Conservation (phyloP, 2,113 vertebrate genomes). For the Notarius quadriscutis region DNA sequence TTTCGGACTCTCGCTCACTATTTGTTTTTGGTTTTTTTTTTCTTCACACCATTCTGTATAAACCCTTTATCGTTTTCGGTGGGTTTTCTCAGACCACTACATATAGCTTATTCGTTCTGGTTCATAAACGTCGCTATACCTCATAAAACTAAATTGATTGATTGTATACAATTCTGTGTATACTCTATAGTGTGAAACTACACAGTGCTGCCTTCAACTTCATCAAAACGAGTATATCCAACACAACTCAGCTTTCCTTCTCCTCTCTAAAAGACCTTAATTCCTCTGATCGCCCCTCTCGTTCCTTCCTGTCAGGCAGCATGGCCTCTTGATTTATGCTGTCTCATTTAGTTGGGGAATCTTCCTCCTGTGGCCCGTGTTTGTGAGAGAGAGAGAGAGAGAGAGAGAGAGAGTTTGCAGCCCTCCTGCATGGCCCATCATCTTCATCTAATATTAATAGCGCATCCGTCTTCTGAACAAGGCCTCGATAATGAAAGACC, state of each 20-base stretch:
- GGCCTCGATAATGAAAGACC: constrained; percentile 70
- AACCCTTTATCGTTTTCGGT: too few relatives aligned
- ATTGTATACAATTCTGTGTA: not conserved
- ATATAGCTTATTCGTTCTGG: not conserved
- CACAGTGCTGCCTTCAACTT: not conserved
- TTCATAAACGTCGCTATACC: not conserved
- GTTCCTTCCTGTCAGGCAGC: constrained; percentile 11
- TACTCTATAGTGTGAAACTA: not conserved
- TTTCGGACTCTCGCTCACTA: too few relatives aligned
- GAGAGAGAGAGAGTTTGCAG: constrained; percentile 54
- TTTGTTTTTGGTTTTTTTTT: too few relatives aligned
- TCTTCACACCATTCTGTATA: too few relatives aligned
- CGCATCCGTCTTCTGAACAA: constrained; percentile 65
- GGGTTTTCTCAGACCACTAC: not conserved
- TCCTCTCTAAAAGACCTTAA: constrained; percentile 40
- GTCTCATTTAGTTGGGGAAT: constrained; percentile 57
- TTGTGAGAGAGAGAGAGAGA: not conserved
- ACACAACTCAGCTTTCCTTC: not conserved
- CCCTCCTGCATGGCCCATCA: constrained; percentile 61
- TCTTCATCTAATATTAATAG: constrained; percentile 76
- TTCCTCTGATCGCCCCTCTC: constrained; percentile 16
- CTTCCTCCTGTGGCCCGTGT: constrained; percentile 43
- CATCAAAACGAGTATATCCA: constrained; percentile 1
- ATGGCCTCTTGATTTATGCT: constrained; percentile 39
- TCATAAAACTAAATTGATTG: not conserved